phyloP scores from a whole-genome alignment of 2,888 invertebrate genomes.

The Heteromyza rotundicornis region DNA sequence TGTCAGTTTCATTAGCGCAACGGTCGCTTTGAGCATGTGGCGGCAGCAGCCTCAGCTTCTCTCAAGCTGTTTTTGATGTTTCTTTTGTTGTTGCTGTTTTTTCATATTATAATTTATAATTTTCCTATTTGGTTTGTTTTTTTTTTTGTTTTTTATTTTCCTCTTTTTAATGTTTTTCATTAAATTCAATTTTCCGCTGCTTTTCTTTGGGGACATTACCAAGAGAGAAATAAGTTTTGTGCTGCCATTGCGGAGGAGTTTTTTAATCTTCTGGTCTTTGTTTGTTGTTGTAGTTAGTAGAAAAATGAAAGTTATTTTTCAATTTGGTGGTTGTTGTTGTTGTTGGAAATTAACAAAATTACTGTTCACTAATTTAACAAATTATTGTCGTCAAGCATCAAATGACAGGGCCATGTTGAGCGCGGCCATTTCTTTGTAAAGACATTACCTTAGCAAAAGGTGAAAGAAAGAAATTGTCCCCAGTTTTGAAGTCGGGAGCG shows the following conservation, averaged over 20 bases:
- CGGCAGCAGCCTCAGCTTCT: background rate
- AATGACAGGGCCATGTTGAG: too few relatives aligned
- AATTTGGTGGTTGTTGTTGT: background rate
- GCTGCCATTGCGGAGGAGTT: background rate
- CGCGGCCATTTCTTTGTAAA: too few relatives aligned
- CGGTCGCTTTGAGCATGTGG: too few relatives aligned
- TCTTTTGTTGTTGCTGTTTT: background rate
- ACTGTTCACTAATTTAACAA: too few relatives aligned
- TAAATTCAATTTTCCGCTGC: too few relatives aligned
- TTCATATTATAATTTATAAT: background rate
- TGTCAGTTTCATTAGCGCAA: too few relatives aligned
- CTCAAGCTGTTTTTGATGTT: background rate
- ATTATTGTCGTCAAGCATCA: too few relatives aligned
- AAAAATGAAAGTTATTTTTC: constrained; percentile 2
- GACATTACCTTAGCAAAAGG: too few relatives aligned
- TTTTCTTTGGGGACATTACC: background rate
- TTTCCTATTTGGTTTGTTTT: background rate
- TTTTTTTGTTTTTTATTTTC: background rate
- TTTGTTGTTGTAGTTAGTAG: background rate
- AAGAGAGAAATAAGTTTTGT: background rate
- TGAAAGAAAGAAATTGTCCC: too few relatives aligned
- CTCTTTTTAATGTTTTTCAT: background rate
- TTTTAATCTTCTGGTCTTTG: too few relatives aligned
- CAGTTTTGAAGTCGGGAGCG: too few relatives aligned
- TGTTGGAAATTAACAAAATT: too few relatives aligned